Base-by-base conservation (phyloP, 2,113 vertebrate species). In the Anhinga anhinga region DNA sequence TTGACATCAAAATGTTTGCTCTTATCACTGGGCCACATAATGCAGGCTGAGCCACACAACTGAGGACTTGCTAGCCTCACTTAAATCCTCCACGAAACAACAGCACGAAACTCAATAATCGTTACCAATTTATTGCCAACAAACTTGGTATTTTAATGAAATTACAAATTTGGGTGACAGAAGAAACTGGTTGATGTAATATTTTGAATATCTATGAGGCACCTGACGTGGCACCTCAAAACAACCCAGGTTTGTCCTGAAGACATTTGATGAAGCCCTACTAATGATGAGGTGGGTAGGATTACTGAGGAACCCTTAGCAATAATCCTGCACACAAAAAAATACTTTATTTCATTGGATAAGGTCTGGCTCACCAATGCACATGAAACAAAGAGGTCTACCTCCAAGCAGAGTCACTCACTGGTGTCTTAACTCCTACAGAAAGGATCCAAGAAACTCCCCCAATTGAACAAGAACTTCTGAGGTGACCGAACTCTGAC, bases 401-500 rank as follows among this genome's bases (percentile, higher is more conserved):
- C 26, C 86, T 93, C 67, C 63, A 80, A 93, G 88, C 58, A 59
- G 45, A 88, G n/a, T 5, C 3, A 3, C 36, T 90, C 5, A 3
- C 47, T 34, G 16, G 40, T 63, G 69, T 59, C 76, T 81, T 70
- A 93, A 70, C 44, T 92, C 55, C 50, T 53, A 56, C 42, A 83
- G 69, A 96, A 94, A 94, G 25, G 76, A 93, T 93, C 47, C 82
- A 92, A 95, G 90, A 95, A 86, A 88, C 16, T 70, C 50, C 67
- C 29, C 63, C 83, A 62, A 50, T 38, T 87, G 91, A 96, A 94
- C 52, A 95, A 56, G 90, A 91, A 82, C 74, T 76, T 96, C 77
- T 88, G 90, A 96, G 94, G 94, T 81, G 95, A 95, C 87, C 17
- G 53, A 96, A 86, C 76, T 92, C 69, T 4, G 65, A 93, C 86